phyloP scores from a whole-genome alignment of 2,888 invertebrate genomes.

The Napeogenes sylphis region DNA sequence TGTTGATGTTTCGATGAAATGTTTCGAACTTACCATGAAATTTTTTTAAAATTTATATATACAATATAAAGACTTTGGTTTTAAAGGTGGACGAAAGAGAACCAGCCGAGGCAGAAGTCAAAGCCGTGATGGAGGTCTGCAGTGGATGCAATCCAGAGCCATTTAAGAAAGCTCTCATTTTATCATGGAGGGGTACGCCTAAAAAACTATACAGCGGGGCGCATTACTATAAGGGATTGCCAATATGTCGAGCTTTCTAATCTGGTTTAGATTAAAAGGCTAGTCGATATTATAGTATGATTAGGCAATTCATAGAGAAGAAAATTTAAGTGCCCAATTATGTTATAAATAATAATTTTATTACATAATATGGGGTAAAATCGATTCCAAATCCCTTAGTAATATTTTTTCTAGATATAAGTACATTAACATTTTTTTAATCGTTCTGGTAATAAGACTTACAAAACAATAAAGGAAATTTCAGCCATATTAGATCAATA shows the following conservation, averaged over 20 bases:
- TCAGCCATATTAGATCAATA: conserved; percentile 1
- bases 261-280: conserved; percentile 1
- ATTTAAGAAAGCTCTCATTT: conserved; percentile 86
- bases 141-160: conserved; percentile 86
- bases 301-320: not conserved
- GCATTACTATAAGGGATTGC: conserved; percentile 81
- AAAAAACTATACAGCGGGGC: conserved; percentile 87
- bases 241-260: conserved; percentile 81
- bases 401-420: not conserved
- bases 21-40: too few species aligned
- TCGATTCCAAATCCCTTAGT: not conserved
- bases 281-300: not conserved
- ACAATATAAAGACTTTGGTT: not conserved
- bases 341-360: conserved; percentile 19
- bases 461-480: not conserved
- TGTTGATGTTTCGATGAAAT: too few species aligned
- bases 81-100: conserved; percentile 83
- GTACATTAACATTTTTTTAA: not conserved
- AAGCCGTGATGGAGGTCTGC: conserved; percentile 87
- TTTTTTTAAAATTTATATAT: too few species aligned
- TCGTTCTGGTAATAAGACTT: not conserved
- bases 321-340: conserved; percentile 11
- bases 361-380: conserved; percentile 8
- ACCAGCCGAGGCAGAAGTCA: conserved; percentile 90
- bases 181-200: conserved; percentile 85